A percentile compares a stretch with the other conserved stretches of the same genome.
phyloP scores from a whole-genome alignment of 2,113 vertebrate genomes.

The Psilopsiagon aurifrons region DNA sequence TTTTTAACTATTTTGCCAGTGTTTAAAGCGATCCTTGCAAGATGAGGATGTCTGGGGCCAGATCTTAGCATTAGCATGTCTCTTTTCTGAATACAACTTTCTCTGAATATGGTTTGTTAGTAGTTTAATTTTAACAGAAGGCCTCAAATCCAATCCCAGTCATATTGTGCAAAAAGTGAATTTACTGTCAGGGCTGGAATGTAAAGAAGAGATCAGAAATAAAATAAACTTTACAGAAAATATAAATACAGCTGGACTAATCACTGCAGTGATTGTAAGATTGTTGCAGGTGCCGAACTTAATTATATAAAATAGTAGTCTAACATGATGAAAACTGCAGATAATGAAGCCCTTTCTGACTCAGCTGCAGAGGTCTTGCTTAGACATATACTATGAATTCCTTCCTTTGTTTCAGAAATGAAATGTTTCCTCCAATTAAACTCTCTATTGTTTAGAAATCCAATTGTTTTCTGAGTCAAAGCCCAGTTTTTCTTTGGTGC shows the following conservation, averaged over 20 bases:
- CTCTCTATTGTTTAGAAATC: neutral
- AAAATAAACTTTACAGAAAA: slow-evolving; percentile 28
- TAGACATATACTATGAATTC: neutral
- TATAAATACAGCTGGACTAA: slow-evolving; percentile 68
- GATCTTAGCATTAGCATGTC: neutral
- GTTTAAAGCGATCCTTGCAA: neutral
- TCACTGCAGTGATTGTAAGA: slow-evolving; percentile 48
- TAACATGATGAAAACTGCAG: neutral
- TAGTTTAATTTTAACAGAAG: neutral
- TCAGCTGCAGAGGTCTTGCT: neutral
- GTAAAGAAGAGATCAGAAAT: slow-evolving; percentile 18
- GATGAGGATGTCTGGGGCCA: neutral
- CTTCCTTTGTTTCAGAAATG: slow-evolving; percentile 35
- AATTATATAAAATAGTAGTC: slow-evolving; percentile 20
- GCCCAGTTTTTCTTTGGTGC: neutral
- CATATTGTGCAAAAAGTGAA: neutral
- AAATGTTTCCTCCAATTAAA: slow-evolving; percentile 47
- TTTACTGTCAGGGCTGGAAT: slow-evolving; percentile 10
- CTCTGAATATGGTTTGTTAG: neutral
- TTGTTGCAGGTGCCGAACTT: slow-evolving; percentile 46
- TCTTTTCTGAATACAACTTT: neutral
- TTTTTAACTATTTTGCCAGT: neutral
- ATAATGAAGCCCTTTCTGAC: slow-evolving; percentile 32
- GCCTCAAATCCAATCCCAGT: neutral
- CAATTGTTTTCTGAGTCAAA: slow-evolving; percentile 15